Base-by-base conservation (phyloP, 2,797 vertebrate genomes). In the Parauchenoglanis punctatus region DNA sequence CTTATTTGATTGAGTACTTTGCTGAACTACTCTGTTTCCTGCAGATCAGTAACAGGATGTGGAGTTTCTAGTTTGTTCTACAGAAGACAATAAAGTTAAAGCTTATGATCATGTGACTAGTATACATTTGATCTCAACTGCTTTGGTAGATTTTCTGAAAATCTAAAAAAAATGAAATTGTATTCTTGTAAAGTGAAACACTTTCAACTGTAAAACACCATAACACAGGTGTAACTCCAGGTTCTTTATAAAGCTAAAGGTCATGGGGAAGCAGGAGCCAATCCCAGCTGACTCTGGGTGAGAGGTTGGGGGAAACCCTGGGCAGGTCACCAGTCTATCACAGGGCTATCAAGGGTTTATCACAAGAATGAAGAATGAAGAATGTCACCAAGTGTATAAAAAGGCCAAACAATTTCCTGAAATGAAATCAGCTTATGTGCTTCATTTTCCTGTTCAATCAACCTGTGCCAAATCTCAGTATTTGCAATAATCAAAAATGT, bases 311-410 rank as follows among this genome's bases (percentile, higher is more conserved):
- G 35, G 35, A 40, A 40, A 40, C 35, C 35, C 35, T 40, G 35
- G 35, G 35, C 35, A 40, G 35, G 35, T 40, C 35, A 40, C 2
- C 2, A 2, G 35, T 40, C 35, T 3, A 40, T 40, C 35, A 40
- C 35, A 40, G 2, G 35, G 35, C 35, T 40, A 40, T 40, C 35
- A 40, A 40, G 35, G 35, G 35, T 40, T 3, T 40, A 40, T 40
- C 3, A 72, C 23, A 13, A 13, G 70, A 46, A 1, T 25, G 70
- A 73, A 0, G 10, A 73, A 46, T 46, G 25, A 46, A 72, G 28
- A 20, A 59, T 86, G 75, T 44, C 68, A 78, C 76, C 28, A 54
- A 54, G 49, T 44, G 7, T 44, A 31, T 56, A 80, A 68, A 70
- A 58, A 70, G n/a, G 18, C 7, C 28, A 61, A 0, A 80, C 15